Evolutionary conservation across 1,140 invertebrate species (phyloP), one percentile per base, ranked within the genome.

Genomic region (Dysdera silvatica): DNA sequence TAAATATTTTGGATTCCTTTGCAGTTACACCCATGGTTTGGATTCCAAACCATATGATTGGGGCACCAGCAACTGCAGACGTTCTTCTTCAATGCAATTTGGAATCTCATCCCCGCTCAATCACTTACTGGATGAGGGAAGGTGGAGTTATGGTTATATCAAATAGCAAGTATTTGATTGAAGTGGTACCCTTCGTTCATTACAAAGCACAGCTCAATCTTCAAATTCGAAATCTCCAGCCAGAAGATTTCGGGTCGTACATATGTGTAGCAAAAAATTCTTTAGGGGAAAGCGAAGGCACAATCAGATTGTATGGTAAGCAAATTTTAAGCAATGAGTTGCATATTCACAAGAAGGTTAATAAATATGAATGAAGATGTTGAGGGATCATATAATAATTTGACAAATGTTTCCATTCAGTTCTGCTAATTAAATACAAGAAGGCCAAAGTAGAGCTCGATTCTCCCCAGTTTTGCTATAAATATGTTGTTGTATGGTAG

Each of bases 261-360:
- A 92, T 91, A 76, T 95, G 91, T 74, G 86, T 93, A 4, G 91
- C 89, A 40, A 94, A 93, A 77, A 94, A 94, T 81, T 89, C 89
- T 26, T 80, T 90, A 56, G 91, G 91, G 61, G 89, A 93, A 76
- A 93, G 89, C 7, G 89, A 94, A 73, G 90, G 90, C 47, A 87
- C 85, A 37, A 94, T 95, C 72, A 82, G 87, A 70, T 78, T 94
- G 45, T 94, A 92, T 74, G 87, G 64, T 53, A 45, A 33, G 54
- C 32, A 29, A 53, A 53, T 53, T 53, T 37, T 8, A 10, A 10
- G n/a, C 35, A 37, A n/a, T 37, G 8, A 37, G 8, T 37, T 10
- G n/a, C 35, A 10, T 37, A 10, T n/a, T n/a, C n/a, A n/a, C n/a
- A n/a, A n/a, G 35, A 37, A 8, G 8, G 8, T 37, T 37, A 37